Evolutionary conservation across 2,113 vertebrate genomes (phyloP).

Genomic region (Camarhynchus parvulus): DNA sequence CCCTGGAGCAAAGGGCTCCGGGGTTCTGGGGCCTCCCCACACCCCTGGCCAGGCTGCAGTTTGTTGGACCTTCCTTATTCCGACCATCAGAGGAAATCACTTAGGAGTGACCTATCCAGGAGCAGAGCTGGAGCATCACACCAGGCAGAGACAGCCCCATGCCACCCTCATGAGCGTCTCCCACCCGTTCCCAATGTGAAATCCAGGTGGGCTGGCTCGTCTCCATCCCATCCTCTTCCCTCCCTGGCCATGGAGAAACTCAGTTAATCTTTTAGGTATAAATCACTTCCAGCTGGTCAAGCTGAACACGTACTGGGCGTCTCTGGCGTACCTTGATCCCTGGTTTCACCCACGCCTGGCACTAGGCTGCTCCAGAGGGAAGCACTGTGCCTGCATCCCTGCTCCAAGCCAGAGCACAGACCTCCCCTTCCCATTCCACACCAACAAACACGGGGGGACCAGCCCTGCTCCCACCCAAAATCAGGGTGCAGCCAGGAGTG

Average conservation of each 20-base stretch:
- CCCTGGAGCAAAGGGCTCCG: neutral
- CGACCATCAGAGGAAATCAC: rapidly evolving
- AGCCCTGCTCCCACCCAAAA: neutral
- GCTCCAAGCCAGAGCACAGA: neutral
- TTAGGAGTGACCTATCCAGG: neutral
- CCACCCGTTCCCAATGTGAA: neutral
- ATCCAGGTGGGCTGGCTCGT: neutral
- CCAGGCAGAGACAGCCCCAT: neutral
- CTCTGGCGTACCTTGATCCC: neutral
- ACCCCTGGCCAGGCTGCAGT: neutral
- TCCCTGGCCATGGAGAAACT: neutral
- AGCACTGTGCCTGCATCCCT: neutral
- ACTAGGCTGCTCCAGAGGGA: neutral
- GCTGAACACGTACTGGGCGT: rapidly evolving
- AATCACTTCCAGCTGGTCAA: neutral
- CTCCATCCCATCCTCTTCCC: neutral
- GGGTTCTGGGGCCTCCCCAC: neutral
- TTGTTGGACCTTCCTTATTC: neutral
- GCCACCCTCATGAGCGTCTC: rapidly evolving
- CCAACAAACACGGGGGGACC: rapidly evolving
- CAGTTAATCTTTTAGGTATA: neutral
- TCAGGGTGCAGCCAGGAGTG: rapidly evolving
- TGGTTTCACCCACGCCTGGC: neutral
- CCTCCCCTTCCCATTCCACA: neutral
- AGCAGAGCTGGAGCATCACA: neutral